These are phyloP conservation scores for Anser brachyrhynchus DNA, from an alignment of 2,113 vertebrate genomes.

Conservation along the genomic window DNA sequence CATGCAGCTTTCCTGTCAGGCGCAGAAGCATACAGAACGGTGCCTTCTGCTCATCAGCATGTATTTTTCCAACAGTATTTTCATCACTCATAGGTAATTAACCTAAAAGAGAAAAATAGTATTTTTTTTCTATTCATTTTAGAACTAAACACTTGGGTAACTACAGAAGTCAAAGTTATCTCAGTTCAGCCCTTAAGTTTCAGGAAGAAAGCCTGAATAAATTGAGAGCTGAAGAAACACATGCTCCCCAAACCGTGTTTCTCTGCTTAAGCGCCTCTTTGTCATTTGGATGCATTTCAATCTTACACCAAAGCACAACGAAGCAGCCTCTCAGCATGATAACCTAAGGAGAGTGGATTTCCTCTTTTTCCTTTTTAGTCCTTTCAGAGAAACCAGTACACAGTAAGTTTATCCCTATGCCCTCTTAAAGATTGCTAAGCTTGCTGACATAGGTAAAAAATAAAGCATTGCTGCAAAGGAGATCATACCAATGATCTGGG, in stretches of 20 bases:
- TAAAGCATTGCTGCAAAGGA: background rate
- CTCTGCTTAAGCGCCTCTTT: background rate
- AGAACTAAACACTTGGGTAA: background rate
- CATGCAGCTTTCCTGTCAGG: background rate
- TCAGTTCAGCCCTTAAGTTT: background rate
- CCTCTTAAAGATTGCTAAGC: background rate
- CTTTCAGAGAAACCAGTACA: background rate
- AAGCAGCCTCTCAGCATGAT: background rate
- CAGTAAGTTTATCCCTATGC: background rate
- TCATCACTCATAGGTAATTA: background rate
- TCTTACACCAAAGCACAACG: background rate
- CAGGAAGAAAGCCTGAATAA: background rate
- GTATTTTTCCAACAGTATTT: background rate
- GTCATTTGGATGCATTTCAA: background rate
- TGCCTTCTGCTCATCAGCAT: background rate
- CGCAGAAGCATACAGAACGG: rapidly evolving
- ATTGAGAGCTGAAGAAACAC: background rate
- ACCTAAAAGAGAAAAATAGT: background rate
- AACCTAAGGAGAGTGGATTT: background rate
- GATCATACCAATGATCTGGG: background rate
- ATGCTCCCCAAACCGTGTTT: background rate
- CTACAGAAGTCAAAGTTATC: background rate
- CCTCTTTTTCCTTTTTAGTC: background rate
- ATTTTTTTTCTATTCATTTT: background rate
- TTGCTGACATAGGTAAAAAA: background rate